phyloP scores from a whole-genome alignment of 2,113 vertebrate genomes.

The Microtus pennsylvanicus region DNA sequence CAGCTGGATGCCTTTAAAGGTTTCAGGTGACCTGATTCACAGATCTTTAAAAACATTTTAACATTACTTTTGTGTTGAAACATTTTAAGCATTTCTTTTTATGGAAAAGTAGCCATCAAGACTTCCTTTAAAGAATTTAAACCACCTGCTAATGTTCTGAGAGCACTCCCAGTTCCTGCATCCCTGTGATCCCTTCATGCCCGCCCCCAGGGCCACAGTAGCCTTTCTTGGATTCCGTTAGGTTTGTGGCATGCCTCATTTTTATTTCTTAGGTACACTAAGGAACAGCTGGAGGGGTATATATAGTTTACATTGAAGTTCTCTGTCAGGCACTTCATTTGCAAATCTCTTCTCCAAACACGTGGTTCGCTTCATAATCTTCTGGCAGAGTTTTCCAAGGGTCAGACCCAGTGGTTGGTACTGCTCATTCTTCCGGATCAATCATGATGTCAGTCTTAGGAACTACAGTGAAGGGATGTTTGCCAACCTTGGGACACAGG shows the following conservation, averaged over 20 bases:
- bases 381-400: neutral
- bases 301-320: neutral
- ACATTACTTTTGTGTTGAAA: neutral
- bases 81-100: neutral
- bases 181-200: neutral
- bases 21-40: conserved; percentile 26
- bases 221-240: neutral
- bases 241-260: neutral
- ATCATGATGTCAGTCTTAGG: neutral
- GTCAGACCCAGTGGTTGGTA: neutral
- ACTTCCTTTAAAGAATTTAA: conserved; percentile 16
- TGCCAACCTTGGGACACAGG: neutral
- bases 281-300: neutral
- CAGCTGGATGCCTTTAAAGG: neutral
- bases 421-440: neutral
- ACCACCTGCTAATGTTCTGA: neutral
- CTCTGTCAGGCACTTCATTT: conserved; percentile 8
- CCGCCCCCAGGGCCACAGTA: neutral
- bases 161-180: neutral
- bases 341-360: neutral
- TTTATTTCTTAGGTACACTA: neutral
- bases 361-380: neutral
- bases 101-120: neutral
- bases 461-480: conserved; percentile 14
- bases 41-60: neutral